Base-by-base conservation (phyloP, 1,140 invertebrate species). In the Polypedilum vanderplanki region DNA sequence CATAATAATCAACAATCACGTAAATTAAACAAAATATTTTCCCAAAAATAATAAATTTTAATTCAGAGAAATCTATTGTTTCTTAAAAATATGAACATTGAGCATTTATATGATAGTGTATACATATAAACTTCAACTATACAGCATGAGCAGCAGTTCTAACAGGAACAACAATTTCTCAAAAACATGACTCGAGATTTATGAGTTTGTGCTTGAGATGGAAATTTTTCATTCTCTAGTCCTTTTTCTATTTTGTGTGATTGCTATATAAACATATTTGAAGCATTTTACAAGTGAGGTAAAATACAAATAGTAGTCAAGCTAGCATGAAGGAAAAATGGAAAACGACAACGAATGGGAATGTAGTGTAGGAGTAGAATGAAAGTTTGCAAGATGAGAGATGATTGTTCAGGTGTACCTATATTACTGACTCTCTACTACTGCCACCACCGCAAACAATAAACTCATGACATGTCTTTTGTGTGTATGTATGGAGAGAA, bases 131-230 rank as follows among this genome's bases (percentile, higher is more conserved):
- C 24, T 33, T 33, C 24, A 33, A 33, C 24, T 33, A 33, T 33
- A 33, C 24, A 33, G 24, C 24, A 33, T 33, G 24, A 33, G 24
- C 24, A 33, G 24, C 24, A 33, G 5, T 33, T 33, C 24, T 46
- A 46, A n/a, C 46, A 57, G 46, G 46, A 57, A 57, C 10, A 57
- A 12, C 46, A 57, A 57, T 57, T 57, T 57, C 46, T 57, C 46
- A 57, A 57, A 57, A 57, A 57, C 46, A 57, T 57, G 46, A 57
- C 46, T 57, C 12, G 46, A 57, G 46, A 57, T 57, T 57, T 57
- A 57, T 57, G 46, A 57, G 46, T 57, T 57, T 57, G 46, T 57
- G n/a, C 46, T n/a, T 57, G 46, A 57, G 46, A 57, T 57, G 46
- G 46, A 57, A 57, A 57, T 57, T 57, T 57, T 57, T 57, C 46